Base-by-base conservation (phyloP, 2,888 invertebrate species). In the Scrobipalpa costella region DNA sequence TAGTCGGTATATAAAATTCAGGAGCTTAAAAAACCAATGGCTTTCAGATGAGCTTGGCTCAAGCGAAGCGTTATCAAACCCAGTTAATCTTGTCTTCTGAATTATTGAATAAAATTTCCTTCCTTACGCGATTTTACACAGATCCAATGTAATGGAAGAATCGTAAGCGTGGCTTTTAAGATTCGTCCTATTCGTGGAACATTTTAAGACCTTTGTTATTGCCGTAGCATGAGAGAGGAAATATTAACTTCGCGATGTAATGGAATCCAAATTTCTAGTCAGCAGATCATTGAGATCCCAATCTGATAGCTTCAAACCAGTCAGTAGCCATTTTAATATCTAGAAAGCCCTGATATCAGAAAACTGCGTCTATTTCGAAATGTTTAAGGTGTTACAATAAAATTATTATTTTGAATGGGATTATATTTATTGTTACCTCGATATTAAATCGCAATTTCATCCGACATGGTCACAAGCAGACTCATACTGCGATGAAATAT, bases 81-180 rank as follows among this genome's bases (percentile, higher is more conserved):
- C 81, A 81, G 83, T 81, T 88, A 85, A 86, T 86, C 84, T 80
- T 82, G 79, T 85, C 84, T 88, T 83, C 81, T 80, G 79, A 84
- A 80, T 86, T 86, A 87, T 85, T 85, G 85, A 86, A 87, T 87
- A 87, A 85, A 86, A 83, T 85, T 83, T 80, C 79, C 70, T 77
- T 78, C 70, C 74, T 78, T 72, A 75, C 77, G 73, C 75, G 77
- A 77, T 81, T 86, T 84, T 75, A 71, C 74, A 74, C 71, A 69
- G 73, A 78, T 73, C 77, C 73, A 81, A 81, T 83, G 81, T 84
- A 83, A 81, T 76, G 83, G 81, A 85, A 84, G 80, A 79, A 79
- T 73, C 80, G 76, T 74, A 72, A 75, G 64, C 66, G 67, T 70
- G 64, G 66, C 67, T 66, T 70, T 73, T 71, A 69, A 73, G 50